A percentile compares a stretch with the other conserved stretches of the same genome.
These are phyloP conservation scores for Polyploca ridens DNA, from an alignment of 2,888 invertebrate species.

Conservation along the genomic window DNA sequence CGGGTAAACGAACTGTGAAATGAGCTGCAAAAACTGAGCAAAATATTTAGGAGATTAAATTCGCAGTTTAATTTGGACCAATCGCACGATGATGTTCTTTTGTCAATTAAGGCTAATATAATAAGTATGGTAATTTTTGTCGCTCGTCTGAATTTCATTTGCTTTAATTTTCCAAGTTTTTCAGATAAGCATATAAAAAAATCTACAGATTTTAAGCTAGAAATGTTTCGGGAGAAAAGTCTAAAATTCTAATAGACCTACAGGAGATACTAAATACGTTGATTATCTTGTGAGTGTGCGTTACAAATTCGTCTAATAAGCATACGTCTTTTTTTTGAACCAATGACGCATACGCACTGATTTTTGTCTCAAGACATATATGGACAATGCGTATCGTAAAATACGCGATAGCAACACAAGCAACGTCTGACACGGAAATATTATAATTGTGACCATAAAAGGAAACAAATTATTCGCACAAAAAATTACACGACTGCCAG, in stretches of 20 bases:
- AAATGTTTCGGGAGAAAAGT: not conserved
- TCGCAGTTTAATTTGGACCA: slow-evolving; percentile 3
- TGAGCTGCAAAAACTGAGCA: slow-evolving; percentile 20
- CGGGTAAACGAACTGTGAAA: slow-evolving; percentile 38
- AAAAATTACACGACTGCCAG: too few species aligned
- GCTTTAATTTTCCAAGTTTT: too few species aligned
- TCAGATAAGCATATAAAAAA: too few species aligned
- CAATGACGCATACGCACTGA: not conserved
- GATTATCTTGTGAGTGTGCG: not conserved
- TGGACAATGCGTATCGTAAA: slow-evolving; percentile 6
- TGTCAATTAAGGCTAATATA: not conserved
- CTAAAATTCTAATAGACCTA: too few species aligned
- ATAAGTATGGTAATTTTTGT: not conserved
- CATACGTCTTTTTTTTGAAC: not conserved
- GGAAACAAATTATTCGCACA: not conserved
- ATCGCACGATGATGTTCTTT: not conserved
- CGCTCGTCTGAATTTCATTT: not conserved
- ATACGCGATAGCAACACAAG: slow-evolving; percentile 1
- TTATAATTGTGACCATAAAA: slow-evolving; percentile 1
- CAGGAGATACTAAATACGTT: too few species aligned
- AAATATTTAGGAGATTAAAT: slow-evolving; percentile 22
- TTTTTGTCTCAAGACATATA: slow-evolving; percentile 1
- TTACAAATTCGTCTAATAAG: not conserved
- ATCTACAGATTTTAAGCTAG: not conserved
- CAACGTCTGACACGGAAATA: not conserved